phyloP scores from a whole-genome alignment of 2,797 vertebrate species.

The Falco rusticolus region DNA sequence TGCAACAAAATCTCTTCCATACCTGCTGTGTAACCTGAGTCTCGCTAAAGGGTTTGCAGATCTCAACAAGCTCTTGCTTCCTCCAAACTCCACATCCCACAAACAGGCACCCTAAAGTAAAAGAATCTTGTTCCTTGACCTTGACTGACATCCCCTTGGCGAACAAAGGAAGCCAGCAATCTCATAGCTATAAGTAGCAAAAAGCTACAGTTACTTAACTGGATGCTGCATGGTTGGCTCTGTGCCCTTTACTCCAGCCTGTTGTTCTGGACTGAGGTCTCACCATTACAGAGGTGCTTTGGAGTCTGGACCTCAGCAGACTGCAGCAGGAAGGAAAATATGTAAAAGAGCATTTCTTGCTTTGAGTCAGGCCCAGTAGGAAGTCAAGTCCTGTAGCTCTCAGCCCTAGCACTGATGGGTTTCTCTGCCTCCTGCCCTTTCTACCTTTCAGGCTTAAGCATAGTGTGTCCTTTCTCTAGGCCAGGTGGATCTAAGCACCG shows the following conservation, averaged over 20 bases:
- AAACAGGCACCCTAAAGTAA: neutral
- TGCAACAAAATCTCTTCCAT: neutral
- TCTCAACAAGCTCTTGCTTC: neutral
- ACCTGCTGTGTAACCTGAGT: neutral
- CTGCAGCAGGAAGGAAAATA: constrained; percentile 41
- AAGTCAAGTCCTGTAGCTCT: neutral
- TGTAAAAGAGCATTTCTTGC: neutral
- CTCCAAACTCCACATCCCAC: neutral
- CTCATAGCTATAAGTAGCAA: constrained; percentile 2
- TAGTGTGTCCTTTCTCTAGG: neutral
- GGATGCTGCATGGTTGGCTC: constrained; percentile 3
- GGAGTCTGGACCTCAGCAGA: neutral
- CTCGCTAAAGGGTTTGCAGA: neutral
- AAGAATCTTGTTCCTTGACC: neutral
- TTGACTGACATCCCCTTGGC: neutral
- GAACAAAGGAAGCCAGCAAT: neutral
- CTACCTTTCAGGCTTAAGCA: neutral
- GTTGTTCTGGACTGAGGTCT: neutral
- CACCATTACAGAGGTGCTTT: neutral
- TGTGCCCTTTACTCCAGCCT: neutral
- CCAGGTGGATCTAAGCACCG: neutral
- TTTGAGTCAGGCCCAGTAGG: neutral
- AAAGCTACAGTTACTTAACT: neutral
- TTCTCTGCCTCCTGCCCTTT: neutral
- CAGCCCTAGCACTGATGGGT: neutral